phyloP scores from a whole-genome alignment of 2,888 invertebrate species.

The Geotrupes spiniger region DNA sequence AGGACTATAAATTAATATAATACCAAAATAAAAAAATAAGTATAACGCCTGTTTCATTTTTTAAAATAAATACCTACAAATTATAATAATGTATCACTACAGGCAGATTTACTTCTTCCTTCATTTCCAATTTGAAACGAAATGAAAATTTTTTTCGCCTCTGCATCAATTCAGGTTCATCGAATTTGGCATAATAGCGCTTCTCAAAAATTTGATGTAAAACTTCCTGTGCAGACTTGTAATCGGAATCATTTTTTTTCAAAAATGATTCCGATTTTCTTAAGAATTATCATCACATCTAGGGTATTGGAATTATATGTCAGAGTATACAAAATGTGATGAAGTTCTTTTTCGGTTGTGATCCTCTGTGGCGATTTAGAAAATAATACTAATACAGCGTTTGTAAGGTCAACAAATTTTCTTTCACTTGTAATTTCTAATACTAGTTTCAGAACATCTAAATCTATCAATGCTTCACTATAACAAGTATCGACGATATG shows the following conservation, averaged over 20 bases:
- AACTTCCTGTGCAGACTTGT: conserved; percentile 14
- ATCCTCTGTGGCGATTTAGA: conserved; percentile 1
- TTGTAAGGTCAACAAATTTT: conserved; percentile 1
- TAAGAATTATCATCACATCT: conserved; percentile 12
- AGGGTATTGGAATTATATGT: conserved; percentile 11
- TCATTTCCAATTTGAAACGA: conserved; percentile 15
- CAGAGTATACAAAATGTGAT: neutral
- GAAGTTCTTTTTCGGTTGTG: conserved; percentile 2
- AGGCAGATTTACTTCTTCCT: conserved; percentile 13
- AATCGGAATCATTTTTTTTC: conserved; percentile 15
- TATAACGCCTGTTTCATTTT: conserved; percentile 16
- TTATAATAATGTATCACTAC: conserved; percentile 14
- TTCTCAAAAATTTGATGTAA: conserved; percentile 14
- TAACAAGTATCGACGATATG: conserved; percentile 8
- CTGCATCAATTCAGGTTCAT: conserved; percentile 14
- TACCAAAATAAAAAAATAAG: conserved; percentile 14
- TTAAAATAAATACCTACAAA: conserved; percentile 16
- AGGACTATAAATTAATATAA: conserved; percentile 14
- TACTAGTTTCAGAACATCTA: conserved; percentile 1
- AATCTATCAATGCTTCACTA: conserved; percentile 8
- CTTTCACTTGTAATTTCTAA: conserved; percentile 3
- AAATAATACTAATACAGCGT: conserved; percentile 3
- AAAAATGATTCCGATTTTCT: conserved; percentile 14
- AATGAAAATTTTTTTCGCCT: conserved; percentile 10
- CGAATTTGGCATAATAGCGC: conserved; percentile 12